Evolutionary conservation across 2,888 invertebrate species (phyloP).

Genomic region (Agriotes lineatus): DNA sequence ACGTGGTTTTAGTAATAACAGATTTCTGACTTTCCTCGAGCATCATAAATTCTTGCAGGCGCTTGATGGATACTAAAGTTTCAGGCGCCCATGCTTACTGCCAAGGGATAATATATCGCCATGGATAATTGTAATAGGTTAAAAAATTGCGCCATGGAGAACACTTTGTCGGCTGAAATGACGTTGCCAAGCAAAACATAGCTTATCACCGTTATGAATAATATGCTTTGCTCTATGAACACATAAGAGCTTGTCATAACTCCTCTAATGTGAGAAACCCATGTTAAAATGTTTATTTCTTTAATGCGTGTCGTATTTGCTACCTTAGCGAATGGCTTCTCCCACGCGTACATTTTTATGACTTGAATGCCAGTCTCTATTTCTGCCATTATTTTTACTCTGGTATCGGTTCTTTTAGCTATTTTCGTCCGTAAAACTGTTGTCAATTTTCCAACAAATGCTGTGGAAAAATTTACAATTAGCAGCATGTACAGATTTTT

Average conservation of each 20-base stretch:
- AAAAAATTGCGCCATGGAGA: slow-evolving; percentile 66
- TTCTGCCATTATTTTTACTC: slow-evolving; percentile 78
- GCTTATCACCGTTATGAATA: slow-evolving; percentile 82
- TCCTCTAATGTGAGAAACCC: slow-evolving; percentile 73
- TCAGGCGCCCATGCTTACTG: slow-evolving; percentile 73
- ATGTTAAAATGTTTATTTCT: slow-evolving; percentile 52
- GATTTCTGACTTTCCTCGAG: slow-evolving; percentile 69
- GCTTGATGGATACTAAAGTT: slow-evolving; percentile 68
- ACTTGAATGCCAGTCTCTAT: slow-evolving; percentile 77
- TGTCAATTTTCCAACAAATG: slow-evolving; percentile 47
- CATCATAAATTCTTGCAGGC: slow-evolving; percentile 70
- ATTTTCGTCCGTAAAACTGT: slow-evolving; percentile 60
- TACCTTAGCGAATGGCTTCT: slow-evolving; percentile 71
- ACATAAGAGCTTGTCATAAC: slow-evolving; percentile 80
- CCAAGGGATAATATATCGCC: slow-evolving; percentile 73
- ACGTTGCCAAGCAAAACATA: slow-evolving; percentile 77
- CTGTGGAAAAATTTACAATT: slow-evolving; percentile 35
- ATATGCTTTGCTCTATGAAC: slow-evolving; percentile 84
- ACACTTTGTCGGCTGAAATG: slow-evolving; percentile 67
- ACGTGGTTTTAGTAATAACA: slow-evolving; percentile 39
- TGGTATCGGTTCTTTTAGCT: slow-evolving; percentile 70
- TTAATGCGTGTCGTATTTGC: slow-evolving; percentile 39
- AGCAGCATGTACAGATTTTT: neutral
- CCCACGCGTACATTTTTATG: slow-evolving; percentile 83
- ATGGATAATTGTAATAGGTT: slow-evolving; percentile 69